Evolutionary conservation across 2,888 invertebrate species (phyloP).

Genomic region (Hypercompe scribonia): DNA sequence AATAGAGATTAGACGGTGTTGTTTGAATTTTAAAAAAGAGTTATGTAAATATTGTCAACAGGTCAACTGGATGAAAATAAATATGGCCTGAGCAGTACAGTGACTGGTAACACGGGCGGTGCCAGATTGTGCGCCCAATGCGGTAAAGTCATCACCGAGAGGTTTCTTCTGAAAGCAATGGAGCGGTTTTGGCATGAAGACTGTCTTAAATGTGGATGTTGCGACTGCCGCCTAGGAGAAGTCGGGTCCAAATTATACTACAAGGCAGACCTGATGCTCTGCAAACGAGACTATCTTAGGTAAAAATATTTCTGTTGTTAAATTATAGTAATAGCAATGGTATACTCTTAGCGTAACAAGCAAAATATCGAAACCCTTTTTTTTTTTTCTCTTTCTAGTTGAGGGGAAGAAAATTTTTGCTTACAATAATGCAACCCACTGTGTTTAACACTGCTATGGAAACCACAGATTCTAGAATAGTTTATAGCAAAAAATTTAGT

Average conservation of each 20-base stretch:
- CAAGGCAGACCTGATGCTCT: conserved; percentile 95
- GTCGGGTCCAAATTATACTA: conserved; percentile 96
- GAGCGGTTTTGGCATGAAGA: conserved; percentile 98
- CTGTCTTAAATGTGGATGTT: conserved; percentile 96
- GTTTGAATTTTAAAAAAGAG: too few species aligned
- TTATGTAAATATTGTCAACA: conserved; percentile 47
- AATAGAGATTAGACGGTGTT: too few species aligned
- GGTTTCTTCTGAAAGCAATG: conserved; percentile 93
- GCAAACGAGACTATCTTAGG: conserved; percentile 97
- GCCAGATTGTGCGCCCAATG: conserved; percentile 93
- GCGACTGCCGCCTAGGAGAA: conserved; percentile 97
- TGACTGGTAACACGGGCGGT: conserved; percentile 69
- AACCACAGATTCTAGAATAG: neutral
- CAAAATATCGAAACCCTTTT: neutral
- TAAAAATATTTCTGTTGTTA: conserved; percentile 59
- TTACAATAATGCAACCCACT: neutral
- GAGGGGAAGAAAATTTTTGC: neutral
- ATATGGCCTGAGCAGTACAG: conserved; percentile 72
- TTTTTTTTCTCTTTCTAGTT: neutral
- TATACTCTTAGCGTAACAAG: neutral
- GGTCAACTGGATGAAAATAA: conserved; percentile 83
- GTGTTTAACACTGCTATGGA: neutral
- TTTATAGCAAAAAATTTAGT: neutral
- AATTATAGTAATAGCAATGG: neutral
- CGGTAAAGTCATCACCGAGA: conserved; percentile 93